These are phyloP conservation scores for Myotis planiceps DNA, from an alignment of 2,797 vertebrate species.

Conservation along the genomic window DNA sequence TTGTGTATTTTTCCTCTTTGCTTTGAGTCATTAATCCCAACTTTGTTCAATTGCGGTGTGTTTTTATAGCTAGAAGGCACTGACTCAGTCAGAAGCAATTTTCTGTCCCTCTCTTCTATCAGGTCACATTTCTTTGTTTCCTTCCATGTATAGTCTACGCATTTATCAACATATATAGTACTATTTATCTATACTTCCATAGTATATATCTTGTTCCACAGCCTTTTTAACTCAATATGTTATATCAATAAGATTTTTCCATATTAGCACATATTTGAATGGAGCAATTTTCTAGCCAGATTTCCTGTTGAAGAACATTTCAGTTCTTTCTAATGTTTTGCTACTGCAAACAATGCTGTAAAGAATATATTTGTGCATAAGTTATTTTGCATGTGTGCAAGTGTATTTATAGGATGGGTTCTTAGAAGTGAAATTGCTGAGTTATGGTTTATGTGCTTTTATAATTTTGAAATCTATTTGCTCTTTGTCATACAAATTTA, in stretches of 20 bases:
- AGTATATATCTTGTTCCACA: not conserved
- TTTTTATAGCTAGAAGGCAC: not conserved
- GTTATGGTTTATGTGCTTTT: not conserved
- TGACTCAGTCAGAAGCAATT: not conserved
- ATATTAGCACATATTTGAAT: not conserved
- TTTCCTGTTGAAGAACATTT: not conserved
- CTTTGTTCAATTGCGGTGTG: not conserved
- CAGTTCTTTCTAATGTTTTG: constrained; percentile 12
- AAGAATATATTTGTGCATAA: not conserved
- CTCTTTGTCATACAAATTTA: not conserved
- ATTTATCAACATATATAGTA: not conserved
- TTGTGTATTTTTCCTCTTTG: not conserved
- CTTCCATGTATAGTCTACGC: not conserved
- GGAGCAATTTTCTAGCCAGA: not conserved
- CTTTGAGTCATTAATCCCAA: not conserved
- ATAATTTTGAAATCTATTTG: not conserved
- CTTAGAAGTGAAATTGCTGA: not conserved
- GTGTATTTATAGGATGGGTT: not conserved
- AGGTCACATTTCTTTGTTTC: not conserved
- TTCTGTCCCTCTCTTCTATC: not conserved
- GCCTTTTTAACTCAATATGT: not conserved
- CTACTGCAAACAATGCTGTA: not conserved
- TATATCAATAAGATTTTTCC: not conserved
- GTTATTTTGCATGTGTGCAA: not conserved
- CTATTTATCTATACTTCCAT: not conserved